phyloP scores from a whole-genome alignment of 2,113 vertebrate species.

The Atherinomorus stipes region DNA sequence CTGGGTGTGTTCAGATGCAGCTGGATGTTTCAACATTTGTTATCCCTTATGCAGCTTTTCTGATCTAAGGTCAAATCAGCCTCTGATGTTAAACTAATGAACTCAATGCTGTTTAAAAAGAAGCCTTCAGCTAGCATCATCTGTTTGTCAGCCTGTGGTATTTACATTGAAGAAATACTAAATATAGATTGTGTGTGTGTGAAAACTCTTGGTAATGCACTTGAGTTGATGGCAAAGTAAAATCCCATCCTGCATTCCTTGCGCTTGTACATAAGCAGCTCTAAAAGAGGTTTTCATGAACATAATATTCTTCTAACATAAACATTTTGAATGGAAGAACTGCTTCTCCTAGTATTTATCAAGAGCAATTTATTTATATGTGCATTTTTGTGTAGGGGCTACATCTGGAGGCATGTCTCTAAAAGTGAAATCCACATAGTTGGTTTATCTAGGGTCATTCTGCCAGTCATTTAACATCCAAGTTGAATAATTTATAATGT shows the following conservation, averaged over 20 bases:
- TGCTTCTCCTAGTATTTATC: constrained; percentile 39
- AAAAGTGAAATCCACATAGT: constrained; percentile 10
- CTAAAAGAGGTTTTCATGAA: constrained; percentile 15
- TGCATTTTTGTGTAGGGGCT: constrained; percentile 7
- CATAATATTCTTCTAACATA: constrained; percentile 15
- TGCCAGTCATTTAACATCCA: too few species aligned
- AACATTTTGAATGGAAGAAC: constrained; percentile 26
- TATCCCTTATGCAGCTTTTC: constrained; percentile 26
- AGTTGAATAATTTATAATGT: too few species aligned
- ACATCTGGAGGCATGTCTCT: constrained; percentile 32
- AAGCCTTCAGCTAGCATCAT: not conserved
- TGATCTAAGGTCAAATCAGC: constrained; percentile 24
- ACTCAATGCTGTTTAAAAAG: constrained; percentile 26
- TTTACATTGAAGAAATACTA: constrained; percentile 7
- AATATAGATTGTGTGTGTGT: not conserved
- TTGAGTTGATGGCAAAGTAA: constrained; percentile 11
- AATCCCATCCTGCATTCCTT: constrained; percentile 2
- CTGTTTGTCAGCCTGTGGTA: not conserved
- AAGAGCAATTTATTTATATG: constrained; percentile 29
- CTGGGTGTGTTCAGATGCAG: constrained; percentile 44
- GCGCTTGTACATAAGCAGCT: not conserved
- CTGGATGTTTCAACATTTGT: constrained; percentile 46
- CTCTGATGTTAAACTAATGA: constrained; percentile 33
- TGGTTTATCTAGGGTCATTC: too few species aligned
- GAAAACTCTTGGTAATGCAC: not conserved